These are phyloP conservation scores for Aspidiotus destructor DNA, from an alignment of 2,888 invertebrate species.

Conservation along the genomic window DNA sequence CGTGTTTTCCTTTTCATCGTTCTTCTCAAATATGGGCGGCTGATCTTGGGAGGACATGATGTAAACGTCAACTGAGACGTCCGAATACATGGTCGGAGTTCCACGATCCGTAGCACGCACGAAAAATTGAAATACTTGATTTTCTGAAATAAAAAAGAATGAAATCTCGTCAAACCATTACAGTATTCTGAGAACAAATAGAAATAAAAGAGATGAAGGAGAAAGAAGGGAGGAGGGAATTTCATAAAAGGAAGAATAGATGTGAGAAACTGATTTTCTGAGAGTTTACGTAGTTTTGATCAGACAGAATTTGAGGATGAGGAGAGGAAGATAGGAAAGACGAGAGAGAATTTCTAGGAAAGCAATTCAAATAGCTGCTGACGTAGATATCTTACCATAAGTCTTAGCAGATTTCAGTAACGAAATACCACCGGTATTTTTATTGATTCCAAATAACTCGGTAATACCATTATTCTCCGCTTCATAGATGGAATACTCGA, in stretches of 20 bases:
- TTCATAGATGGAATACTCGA: constrained; percentile 70
- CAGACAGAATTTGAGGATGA: too few species aligned
- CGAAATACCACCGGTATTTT: constrained; percentile 62
- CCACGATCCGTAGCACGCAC: constrained; percentile 79
- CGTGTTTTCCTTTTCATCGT: constrained; percentile 66
- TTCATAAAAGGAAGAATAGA: too few species aligned
- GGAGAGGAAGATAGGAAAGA: too few species aligned
- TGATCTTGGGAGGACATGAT: constrained; percentile 60
- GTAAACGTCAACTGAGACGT: constrained; percentile 70
- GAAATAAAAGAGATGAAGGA: too few species aligned
- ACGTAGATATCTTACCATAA: constrained; percentile 42
- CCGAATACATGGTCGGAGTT: constrained; percentile 60
- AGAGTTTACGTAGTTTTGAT: too few species aligned
- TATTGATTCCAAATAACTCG: constrained; percentile 64
- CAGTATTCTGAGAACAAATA: not conserved
- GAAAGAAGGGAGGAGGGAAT: too few species aligned
- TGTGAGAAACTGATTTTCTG: too few species aligned
- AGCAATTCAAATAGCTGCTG: not conserved
- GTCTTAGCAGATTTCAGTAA: constrained; percentile 53
- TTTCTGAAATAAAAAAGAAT: constrained; percentile 47
- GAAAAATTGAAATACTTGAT: constrained; percentile 76
- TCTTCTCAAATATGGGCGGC: constrained; percentile 65
- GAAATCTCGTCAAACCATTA: not conserved
- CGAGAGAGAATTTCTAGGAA: not conserved
- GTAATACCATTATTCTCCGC: constrained; percentile 52